Evolutionary conservation across 2,888 invertebrate genomes (phyloP).

Genomic region (Lumbricus terrestris): DNA sequence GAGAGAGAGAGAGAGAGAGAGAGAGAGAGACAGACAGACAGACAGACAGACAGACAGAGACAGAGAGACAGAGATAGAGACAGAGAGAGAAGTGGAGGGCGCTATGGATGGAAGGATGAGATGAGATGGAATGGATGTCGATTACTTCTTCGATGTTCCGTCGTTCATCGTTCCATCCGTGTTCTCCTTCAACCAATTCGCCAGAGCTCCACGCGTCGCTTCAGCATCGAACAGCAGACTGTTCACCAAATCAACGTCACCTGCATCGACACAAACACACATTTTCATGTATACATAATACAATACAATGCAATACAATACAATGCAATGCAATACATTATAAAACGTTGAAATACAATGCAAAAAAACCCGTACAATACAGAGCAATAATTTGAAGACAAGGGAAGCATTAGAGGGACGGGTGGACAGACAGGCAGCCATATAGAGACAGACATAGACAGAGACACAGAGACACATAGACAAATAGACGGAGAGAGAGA

Average conservation of each 20-base stretch:
- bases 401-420: too few relatives aligned
- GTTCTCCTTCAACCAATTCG: slow-evolving; percentile 46
- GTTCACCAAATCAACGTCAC: slow-evolving; percentile 48
- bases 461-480: not conserved
- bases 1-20: too few relatives aligned
- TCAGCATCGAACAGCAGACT: slow-evolving; percentile 53
- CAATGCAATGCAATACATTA: too few relatives aligned
- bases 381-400: too few relatives aligned
- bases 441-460: not conserved
- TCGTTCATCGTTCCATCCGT: slow-evolving; percentile 34
- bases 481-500: not conserved
- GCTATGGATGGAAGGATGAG: not conserved
- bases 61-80: too few relatives aligned
- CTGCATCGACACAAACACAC: slow-evolving; percentile 33
- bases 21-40: too few relatives aligned
- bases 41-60: too few relatives aligned
- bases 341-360: not conserved
- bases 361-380: too few relatives aligned
- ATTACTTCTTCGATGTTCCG: slow-evolving; percentile 32
- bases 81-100: too few relatives aligned
- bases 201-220: slow-evolving; percentile 47
- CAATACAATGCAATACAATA: too few relatives aligned
- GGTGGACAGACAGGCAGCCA: too few relatives aligned
- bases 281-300: not conserved
- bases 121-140: not conserved